phyloP scores from a whole-genome alignment of 2,797 vertebrate species.

The Alouatta caraya region DNA sequence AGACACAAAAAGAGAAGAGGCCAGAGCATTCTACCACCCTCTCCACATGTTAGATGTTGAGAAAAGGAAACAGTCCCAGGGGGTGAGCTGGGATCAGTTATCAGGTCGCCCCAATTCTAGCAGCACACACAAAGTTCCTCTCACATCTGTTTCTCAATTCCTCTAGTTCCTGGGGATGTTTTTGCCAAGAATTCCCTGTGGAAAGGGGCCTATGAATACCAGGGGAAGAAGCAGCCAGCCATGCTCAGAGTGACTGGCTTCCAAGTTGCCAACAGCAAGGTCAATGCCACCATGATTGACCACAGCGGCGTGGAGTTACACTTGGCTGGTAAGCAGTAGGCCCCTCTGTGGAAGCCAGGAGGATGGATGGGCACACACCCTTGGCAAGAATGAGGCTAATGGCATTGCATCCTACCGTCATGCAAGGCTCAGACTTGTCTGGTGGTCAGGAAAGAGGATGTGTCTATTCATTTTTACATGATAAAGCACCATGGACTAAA shows the following conservation, averaged over 20 bases:
- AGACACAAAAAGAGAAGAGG: neutral
- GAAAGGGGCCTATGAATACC: conserved; percentile 98
- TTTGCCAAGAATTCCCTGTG: conserved; percentile 97
- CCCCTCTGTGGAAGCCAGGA: fast-evolving
- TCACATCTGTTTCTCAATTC: neutral
- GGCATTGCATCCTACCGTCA: neutral
- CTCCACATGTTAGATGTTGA: fast-evolving
- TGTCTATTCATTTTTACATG: neutral
- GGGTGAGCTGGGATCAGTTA: neutral
- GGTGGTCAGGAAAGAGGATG: neutral
- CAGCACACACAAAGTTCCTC: neutral
- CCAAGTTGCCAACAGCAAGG: conserved; percentile 90
- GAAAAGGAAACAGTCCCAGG: neutral
- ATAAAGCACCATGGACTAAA: neutral
- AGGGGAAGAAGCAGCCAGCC: conserved; percentile 97
- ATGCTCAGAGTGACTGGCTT: conserved; percentile 97
- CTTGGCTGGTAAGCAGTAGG: conserved; percentile 88
- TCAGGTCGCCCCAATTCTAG: neutral
- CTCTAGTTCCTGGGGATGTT: conserved; percentile 93
- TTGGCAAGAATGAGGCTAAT: neutral
- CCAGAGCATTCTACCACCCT: too few relatives aligned
- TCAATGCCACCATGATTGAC: conserved; percentile 97
- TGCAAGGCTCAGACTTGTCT: neutral
- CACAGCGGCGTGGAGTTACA: conserved; percentile 96
- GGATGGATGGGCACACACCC: fast-evolving